Evolutionary conservation across 2,888 invertebrate genomes (phyloP), one percentile per base, ranked within the genome.

Genomic region (Drosophila rubida): DNA sequence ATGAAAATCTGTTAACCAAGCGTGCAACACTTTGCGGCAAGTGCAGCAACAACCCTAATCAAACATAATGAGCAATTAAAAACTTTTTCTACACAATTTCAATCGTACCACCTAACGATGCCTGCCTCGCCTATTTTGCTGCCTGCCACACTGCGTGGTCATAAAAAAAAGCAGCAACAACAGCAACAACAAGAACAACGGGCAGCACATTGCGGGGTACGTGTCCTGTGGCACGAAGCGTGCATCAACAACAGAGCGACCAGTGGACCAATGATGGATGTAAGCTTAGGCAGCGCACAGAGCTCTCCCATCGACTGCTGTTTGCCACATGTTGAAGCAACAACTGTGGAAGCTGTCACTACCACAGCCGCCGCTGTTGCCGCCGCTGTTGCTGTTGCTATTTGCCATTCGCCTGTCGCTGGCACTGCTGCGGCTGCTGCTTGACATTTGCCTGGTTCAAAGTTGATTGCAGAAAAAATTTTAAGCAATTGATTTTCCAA

Each of bases 51-150:
- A 66, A 62, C 80, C 80, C 76, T 75, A 80, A 81, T 80, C 80
- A 68, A 70, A 73, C 78, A 75, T 80, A 81, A 82, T 80, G 81
- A 73, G 75, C 81, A 82, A 84, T 81, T 84, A 75, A 72, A 80
- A 84, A 82, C 57, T 73, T 81, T 79, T 74, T 54, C 58, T 53
- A 62, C 54, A 67, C 59, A 61, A 70, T 75, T 75, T 62, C 55
- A 62, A 59, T 68, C 48, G 46, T 44, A 27, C 25, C 66, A 67
- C 42, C 59, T 39, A 59, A 49, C 13, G 9, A 13, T 7, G 35
- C n/a, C n/a, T 16, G 53, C 51, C 48, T 37, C 27, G 53, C 19
- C 50, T 22, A 35, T 35, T 23, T 44, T 25, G 5, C 16, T 58
- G 41, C 25, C 41, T 19, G 48, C 22, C 53, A 50, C 51, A 32